These are phyloP conservation scores for Epinotia ramella DNA, from an alignment of 2,888 invertebrate species.

Conservation along the genomic window DNA sequence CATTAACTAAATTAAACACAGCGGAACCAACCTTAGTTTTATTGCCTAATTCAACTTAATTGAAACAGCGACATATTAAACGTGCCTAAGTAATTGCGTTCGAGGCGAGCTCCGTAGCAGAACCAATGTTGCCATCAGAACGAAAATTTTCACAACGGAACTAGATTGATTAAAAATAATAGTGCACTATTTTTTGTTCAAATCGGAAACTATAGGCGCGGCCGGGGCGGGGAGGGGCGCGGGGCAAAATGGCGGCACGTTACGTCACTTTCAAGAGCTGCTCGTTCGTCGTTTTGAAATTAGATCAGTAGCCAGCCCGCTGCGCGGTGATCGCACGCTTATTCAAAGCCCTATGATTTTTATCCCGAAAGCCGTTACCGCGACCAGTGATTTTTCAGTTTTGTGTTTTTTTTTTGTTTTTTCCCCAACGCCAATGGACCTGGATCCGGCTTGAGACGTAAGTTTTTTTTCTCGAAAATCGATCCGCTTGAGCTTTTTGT, in stretches of 20 bases:
- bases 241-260: conserved; percentile 77
- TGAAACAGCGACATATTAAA: conserved; percentile 33
- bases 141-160: conserved; percentile 24
- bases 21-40: conserved; percentile 33
- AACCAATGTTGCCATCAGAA: neutral
- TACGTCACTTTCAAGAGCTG: conserved; percentile 81
- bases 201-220: conserved; percentile 67
- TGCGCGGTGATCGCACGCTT: conserved; percentile 59
- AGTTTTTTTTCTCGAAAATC: conserved; percentile 61
- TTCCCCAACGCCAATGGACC: conserved; percentile 47
- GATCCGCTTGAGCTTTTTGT: conserved; percentile 68
- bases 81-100: conserved; percentile 32
- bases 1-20: conserved; percentile 41
- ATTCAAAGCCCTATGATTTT: conserved; percentile 46
- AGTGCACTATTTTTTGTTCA: conserved; percentile 75
- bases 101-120: neutral
- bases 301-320: conserved; percentile 79
- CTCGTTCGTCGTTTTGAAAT: conserved; percentile 70
- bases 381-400: conserved; percentile 62
- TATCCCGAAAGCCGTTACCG: conserved; percentile 56
- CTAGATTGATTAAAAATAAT: conserved; percentile 71
- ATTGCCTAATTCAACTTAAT: conserved; percentile 39
- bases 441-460: conserved; percentile 61
- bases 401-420: conserved; percentile 52
- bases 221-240: conserved; percentile 60